Percentiles rank a stretch among this genome's conserved stretches.
phyloP scores from a whole-genome alignment of 2,113 vertebrate genomes.

The Lucifuga dentata region DNA sequence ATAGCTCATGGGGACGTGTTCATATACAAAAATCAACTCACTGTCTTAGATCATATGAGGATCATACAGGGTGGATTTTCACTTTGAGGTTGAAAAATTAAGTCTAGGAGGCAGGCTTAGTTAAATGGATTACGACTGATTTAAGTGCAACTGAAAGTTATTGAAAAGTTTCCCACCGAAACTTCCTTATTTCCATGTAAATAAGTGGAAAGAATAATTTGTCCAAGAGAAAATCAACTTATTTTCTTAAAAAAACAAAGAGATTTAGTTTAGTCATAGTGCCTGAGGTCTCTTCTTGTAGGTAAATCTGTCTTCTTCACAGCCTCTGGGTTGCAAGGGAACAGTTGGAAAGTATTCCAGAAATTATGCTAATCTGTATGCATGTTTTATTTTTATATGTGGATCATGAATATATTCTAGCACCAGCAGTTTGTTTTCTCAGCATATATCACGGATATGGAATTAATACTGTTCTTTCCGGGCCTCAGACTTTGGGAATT shows the following conservation, averaged over 20 bases:
- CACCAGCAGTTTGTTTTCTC: constrained; percentile 30
- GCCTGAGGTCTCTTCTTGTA: constrained; percentile 63
- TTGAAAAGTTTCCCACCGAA: constrained; percentile 50
- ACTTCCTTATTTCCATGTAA: constrained; percentile 32
- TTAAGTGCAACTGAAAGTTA: constrained; percentile 48
- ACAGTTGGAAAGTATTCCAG: constrained; percentile 40
- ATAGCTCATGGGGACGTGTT: constrained; percentile 29
- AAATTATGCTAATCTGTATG: constrained; percentile 61
- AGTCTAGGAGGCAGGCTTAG: constrained; percentile 63
- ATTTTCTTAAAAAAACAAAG: constrained; percentile 52
- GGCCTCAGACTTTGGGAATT: too few species aligned
- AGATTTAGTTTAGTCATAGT: constrained; percentile 50
- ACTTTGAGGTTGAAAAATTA: constrained; percentile 31
- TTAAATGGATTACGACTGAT: constrained; percentile 70
- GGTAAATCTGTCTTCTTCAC: constrained; percentile 35
- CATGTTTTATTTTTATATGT: constrained; percentile 47
- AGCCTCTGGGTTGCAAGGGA: constrained; percentile 45
- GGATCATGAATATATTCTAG: constrained; percentile 45
- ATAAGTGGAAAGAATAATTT: constrained; percentile 37
- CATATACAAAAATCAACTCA: constrained; percentile 36
- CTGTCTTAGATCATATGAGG: constrained; percentile 52
- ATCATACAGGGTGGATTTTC: constrained; percentile 51
- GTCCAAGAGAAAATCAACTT: constrained; percentile 51
- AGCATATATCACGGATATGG: constrained; percentile 21
- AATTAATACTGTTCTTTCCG: too few species aligned